Evolutionary conservation across 2,888 invertebrate species (phyloP).

Genomic region (Aspidapion aeneum): DNA sequence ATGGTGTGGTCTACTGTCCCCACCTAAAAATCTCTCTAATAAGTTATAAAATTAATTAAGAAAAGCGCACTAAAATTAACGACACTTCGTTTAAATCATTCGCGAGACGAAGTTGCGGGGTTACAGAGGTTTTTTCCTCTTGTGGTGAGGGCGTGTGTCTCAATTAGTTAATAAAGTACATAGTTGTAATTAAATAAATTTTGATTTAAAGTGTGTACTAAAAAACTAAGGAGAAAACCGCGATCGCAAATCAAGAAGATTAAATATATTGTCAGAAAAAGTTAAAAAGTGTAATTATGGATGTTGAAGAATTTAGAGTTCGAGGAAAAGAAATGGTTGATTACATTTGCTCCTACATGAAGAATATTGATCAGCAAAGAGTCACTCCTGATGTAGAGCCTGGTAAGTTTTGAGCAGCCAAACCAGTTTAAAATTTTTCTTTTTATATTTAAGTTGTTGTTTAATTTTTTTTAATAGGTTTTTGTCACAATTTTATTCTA

Average conservation of each 20-base stretch:
- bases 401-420: conserved; percentile 39
- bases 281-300: conserved; percentile 57
- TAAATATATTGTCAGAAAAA: too few relatives aligned
- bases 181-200: background rate
- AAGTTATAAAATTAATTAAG: background rate
- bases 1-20: background rate
- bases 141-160: background rate
- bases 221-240: conserved; percentile 1
- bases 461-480: too few relatives aligned
- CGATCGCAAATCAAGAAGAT: too few relatives aligned
- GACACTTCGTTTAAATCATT: background rate
- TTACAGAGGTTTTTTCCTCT: background rate
- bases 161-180: background rate
- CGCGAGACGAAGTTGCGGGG: background rate
- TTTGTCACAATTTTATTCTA: too few relatives aligned
- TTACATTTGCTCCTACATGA: conserved; percentile 89
- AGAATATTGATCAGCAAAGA: conserved; percentile 70
- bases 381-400: conserved; percentile 91
- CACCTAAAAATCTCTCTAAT: background rate
- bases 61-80: background rate
- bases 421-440: background rate
- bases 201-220: background rate
- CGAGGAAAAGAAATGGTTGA: conserved; percentile 94
- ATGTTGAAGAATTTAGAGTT: conserved; percentile 80
- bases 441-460: too few relatives aligned